Evolutionary conservation across 2,888 invertebrate species (phyloP).

Genomic region (Spisula subtruncata): DNA sequence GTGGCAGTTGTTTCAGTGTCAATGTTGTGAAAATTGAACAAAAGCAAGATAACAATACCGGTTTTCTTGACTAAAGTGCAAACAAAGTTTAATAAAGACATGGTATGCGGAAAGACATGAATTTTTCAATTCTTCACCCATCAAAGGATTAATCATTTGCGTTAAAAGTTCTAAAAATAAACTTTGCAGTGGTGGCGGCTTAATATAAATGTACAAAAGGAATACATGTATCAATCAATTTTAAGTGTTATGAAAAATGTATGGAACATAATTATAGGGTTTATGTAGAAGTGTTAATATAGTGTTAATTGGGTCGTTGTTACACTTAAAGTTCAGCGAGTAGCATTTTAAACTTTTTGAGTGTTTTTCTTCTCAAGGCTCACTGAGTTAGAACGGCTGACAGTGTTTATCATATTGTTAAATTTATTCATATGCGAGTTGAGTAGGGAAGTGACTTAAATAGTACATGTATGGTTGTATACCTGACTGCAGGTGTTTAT

Average conservation of each 20-base stretch:
- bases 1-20: background rate
- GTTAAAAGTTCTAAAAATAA: background rate
- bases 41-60: conserved; percentile 1
- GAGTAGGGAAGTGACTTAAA: conserved; percentile 10
- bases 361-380: conserved; percentile 10
- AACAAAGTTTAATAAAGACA: conserved; percentile 4
- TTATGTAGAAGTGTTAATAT: background rate
- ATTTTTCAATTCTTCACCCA: conserved; percentile 19
- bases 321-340: background rate
- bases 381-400: background rate
- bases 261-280: background rate
- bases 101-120: background rate
- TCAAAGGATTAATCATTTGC: background rate
- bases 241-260: background rate
- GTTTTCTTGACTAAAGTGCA: background rate
- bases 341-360: background rate
- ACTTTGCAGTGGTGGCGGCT: background rate
- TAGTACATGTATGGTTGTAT: background rate
- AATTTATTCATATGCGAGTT: conserved; percentile 28
- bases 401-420: conserved; percentile 23
- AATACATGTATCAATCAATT: conserved; percentile 28
- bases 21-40: conserved; percentile 5
- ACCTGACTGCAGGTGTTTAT: background rate
- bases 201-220: background rate
- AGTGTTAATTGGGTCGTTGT: conserved; percentile 9